These are phyloP conservation scores for Dioctria rufipes DNA, from an alignment of 2,888 invertebrate species.

Conservation along the genomic window DNA sequence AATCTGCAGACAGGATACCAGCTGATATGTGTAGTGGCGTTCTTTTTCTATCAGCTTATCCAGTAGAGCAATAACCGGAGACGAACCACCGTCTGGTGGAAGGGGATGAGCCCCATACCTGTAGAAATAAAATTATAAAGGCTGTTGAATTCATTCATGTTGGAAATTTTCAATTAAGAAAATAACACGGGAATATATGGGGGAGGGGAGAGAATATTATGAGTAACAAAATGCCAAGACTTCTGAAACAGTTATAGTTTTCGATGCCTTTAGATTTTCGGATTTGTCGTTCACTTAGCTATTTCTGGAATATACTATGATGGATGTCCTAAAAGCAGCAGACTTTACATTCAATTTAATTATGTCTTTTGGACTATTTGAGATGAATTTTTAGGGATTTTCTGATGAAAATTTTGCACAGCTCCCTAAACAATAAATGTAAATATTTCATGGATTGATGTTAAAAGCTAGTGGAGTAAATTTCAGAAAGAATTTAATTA, in stretches of 20 bases:
- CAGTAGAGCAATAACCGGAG: conserved; percentile 77
- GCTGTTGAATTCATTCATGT: background rate
- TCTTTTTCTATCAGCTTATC: conserved; percentile 77
- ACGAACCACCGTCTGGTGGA: conserved; percentile 75
- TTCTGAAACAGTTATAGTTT: background rate
- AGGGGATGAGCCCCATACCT: conserved; percentile 79
- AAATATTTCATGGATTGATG: background rate
- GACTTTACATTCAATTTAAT: too few relatives aligned
- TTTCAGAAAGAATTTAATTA: too few relatives aligned
- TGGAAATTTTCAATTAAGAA: conserved; percentile 8
- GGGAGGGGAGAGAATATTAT: background rate
- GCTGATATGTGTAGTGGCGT: conserved; percentile 79
- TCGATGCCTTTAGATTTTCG: too few relatives aligned
- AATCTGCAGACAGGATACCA: conserved; percentile 80
- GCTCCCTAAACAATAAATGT: background rate
- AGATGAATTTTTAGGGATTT: too few relatives aligned
- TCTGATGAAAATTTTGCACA: background rate
- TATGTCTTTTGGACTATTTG: too few relatives aligned
- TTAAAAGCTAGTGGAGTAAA: background rate
- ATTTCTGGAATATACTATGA: too few relatives aligned
- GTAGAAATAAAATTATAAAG: conserved; percentile 35
- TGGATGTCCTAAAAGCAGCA: too few relatives aligned
- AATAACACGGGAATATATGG: background rate
- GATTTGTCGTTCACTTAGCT: too few relatives aligned
- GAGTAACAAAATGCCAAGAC: background rate